Conservation (phyloP, 2,113 vertebrate species). For the Cyprinodon brontotheroides region DNA sequence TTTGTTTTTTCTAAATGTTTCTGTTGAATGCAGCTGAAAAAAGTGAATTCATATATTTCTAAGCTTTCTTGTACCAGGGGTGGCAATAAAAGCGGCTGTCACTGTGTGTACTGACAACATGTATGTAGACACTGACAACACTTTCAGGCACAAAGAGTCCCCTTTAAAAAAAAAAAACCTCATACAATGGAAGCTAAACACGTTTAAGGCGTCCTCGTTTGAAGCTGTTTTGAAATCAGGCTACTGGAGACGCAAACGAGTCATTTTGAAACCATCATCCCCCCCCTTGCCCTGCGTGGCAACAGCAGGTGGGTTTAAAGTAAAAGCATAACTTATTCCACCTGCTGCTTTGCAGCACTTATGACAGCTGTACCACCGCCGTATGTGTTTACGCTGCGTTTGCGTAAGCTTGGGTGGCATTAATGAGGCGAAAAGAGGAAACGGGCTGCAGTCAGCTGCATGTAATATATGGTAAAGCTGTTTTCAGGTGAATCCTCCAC, state of each 20-base stretch:
- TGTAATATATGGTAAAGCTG: not conserved
- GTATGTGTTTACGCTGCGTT: not conserved
- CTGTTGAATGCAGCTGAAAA: not conserved
- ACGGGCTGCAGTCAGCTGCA: not conserved
- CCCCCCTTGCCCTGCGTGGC: not conserved
- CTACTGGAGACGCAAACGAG: not conserved
- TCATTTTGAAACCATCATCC: not conserved
- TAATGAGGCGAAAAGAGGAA: not conserved
- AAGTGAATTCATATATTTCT: not conserved
- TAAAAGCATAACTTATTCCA: not conserved
- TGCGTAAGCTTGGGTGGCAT: not conserved
- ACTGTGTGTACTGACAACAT: conserved; percentile 22
- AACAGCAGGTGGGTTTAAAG: conserved; percentile 3
- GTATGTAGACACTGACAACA: conserved; percentile 31
- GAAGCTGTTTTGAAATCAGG: not conserved
- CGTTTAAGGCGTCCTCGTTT: not conserved
- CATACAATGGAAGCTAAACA: not conserved
- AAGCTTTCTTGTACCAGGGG: not conserved
- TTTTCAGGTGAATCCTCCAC: not conserved
- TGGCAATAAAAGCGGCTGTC: not conserved
- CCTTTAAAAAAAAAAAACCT: not conserved
- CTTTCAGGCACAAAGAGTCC: not conserved
- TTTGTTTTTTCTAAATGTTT: not conserved
- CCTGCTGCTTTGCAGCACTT: conserved; percentile 5
- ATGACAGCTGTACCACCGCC: not conserved